phyloP scores from a whole-genome alignment of 2,797 vertebrate genomes.

The Heliangelus exortis region DNA sequence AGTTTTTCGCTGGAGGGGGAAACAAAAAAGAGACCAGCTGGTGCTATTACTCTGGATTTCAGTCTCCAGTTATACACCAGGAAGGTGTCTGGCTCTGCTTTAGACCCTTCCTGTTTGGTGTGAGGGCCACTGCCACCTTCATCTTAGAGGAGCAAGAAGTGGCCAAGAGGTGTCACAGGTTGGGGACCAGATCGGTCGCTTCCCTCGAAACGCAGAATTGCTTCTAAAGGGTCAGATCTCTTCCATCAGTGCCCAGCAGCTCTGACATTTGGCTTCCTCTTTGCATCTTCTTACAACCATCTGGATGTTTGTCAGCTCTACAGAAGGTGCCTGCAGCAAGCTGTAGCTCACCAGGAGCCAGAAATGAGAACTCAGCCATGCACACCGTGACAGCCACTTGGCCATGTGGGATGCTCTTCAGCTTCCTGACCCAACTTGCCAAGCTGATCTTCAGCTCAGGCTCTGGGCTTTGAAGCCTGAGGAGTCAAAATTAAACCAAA shows the following conservation, averaged over 20 bases:
- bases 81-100: not conserved
- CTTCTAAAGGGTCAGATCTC: not conserved
- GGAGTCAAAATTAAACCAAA: not conserved
- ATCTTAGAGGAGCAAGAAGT: not conserved
- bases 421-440: not conserved
- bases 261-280: not conserved
- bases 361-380: accelerated
- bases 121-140: not conserved
- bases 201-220: not conserved
- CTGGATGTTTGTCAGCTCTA: not conserved
- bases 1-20: not conserved
- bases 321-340: not conserved
- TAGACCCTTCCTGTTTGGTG: not conserved
- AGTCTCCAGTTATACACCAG: not conserved
- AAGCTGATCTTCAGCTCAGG: not conserved
- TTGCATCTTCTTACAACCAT: not conserved
- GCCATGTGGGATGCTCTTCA: not conserved
- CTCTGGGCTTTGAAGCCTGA: not conserved
- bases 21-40: not conserved
- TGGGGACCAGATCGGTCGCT: not conserved
- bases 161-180: not conserved
- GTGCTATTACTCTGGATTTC: not conserved
- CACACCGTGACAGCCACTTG: not conserved
- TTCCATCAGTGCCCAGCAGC: not conserved
- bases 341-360: not conserved